Percentiles rank a stretch among this genome's conserved stretches.
Evolutionary conservation across 2,888 invertebrate genomes (phyloP).

Genomic region (Epinotia brunnichana): DNA sequence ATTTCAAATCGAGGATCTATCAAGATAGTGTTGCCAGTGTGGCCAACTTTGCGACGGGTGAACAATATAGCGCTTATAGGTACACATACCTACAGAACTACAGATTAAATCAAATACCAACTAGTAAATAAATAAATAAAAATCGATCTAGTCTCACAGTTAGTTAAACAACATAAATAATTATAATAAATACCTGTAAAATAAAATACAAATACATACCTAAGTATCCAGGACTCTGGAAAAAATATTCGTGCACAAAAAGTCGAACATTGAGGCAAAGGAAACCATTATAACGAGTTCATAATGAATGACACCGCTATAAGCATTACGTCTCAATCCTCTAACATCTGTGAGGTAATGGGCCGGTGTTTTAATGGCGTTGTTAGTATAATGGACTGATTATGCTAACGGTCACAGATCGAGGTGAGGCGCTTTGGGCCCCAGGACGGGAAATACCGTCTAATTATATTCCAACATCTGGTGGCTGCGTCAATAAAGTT

Average conservation of each 20-base stretch:
- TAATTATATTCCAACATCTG: conserved; percentile 30
- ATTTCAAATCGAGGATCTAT: not conserved
- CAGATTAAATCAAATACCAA: too few relatives aligned
- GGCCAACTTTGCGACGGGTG: not conserved
- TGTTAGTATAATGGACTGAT: conserved; percentile 36
- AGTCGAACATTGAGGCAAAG: not conserved
- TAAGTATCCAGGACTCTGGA: too few relatives aligned
- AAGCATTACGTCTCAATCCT: not conserved
- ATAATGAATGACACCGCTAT: conserved; percentile 1
- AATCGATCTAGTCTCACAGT: too few relatives aligned
- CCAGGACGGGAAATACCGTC: conserved; percentile 26
- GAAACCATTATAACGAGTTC: conserved; percentile 1
- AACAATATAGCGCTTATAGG: too few relatives aligned
- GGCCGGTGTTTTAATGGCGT: conserved; percentile 40
- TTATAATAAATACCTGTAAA: too few relatives aligned
- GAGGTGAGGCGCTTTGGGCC: conserved; percentile 22
- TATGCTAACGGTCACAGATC: conserved; percentile 36
- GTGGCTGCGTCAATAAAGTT: conserved; percentile 7
- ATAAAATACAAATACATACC: too few relatives aligned
- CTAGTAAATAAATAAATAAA: too few relatives aligned
- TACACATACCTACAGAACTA: too few relatives aligned
- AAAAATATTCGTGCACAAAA: too few relatives aligned
- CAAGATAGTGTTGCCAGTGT: not conserved
- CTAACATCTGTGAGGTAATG: conserved; percentile 41
- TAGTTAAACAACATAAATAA: too few relatives aligned